Evolutionary conservation across 1,140 invertebrate species (phyloP).

Genomic region (Euwallacea similis): DNA sequence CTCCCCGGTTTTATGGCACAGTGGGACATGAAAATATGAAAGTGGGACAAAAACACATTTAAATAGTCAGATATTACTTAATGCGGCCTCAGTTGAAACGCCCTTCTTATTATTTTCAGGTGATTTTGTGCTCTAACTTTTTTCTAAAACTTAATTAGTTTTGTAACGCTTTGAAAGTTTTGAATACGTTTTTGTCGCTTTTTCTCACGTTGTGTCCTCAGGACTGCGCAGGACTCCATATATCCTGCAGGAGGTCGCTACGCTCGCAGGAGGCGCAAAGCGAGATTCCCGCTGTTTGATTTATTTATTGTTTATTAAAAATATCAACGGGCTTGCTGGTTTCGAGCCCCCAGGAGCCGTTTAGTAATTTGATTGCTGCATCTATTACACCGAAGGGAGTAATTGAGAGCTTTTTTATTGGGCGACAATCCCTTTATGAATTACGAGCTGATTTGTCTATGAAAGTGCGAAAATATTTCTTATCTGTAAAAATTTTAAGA

Average conservation of each 20-base stretch:
- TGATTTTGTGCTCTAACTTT: no score
- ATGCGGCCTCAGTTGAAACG: no score
- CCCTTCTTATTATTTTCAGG: no score
- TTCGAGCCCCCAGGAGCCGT: conserved; percentile 22
- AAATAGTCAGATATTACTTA: no score
- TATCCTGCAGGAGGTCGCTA: conserved; percentile 3
- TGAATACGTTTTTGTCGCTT: no score
- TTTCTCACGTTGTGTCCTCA: no score
- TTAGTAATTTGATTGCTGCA: conserved; percentile 34
- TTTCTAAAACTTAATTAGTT: no score
- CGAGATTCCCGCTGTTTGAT: conserved; percentile 42
- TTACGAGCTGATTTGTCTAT: not conserved
- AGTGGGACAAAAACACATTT: no score
- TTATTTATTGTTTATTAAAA: conserved; percentile 49
- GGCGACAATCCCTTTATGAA: not conserved
- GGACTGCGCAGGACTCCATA: no score
- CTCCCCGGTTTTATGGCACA: not conserved
- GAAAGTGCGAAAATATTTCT: not conserved
- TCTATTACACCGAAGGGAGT: conserved; percentile 27
- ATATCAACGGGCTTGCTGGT: conserved; percentile 30
- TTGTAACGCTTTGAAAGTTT: no score
- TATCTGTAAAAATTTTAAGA: no score
- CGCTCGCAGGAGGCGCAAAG: conserved; percentile 15
- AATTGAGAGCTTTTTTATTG: conserved; percentile 29
- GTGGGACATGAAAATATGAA: not conserved